Evolutionary conservation across 1,140 invertebrate genomes (phyloP).

Genomic region (Lysiphlebus fabarum): DNA sequence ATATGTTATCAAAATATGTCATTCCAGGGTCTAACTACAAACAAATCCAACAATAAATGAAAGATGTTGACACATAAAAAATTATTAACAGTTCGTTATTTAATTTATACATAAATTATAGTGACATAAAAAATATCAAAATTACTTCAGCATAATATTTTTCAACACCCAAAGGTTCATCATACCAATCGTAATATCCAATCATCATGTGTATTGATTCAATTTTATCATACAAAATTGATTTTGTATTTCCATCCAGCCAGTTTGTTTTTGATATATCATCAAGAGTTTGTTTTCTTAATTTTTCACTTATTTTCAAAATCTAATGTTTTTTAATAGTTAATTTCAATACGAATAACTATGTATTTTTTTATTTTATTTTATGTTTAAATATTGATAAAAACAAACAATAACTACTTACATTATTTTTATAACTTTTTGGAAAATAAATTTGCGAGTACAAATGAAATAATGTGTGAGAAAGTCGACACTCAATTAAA

Average conservation of each 20-base stretch:
- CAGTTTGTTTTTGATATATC: background rate
- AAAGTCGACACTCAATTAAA: background rate
- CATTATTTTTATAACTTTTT: background rate
- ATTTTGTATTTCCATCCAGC: background rate
- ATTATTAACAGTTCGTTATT: too few relatives aligned
- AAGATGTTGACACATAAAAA: too few relatives aligned
- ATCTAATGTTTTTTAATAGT: background rate
- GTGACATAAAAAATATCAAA: too few relatives aligned
- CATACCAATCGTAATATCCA: constrained; percentile 8
- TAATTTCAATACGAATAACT: background rate
- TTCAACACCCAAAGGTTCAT: too few relatives aligned
- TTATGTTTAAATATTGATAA: background rate
- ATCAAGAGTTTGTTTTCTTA: background rate
- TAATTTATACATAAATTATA: too few relatives aligned
- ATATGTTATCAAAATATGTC: too few relatives aligned
- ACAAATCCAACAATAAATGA: too few relatives aligned
- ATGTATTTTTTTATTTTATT: background rate
- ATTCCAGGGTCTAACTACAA: too few relatives aligned
- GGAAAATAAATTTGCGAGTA: constrained; percentile 6
- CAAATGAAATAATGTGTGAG: background rate
- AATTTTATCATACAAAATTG: background rate
- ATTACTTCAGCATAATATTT: too few relatives aligned
- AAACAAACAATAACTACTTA: background rate
- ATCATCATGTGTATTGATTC: constrained; percentile 1
- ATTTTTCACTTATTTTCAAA: background rate